Evolutionary conservation across 2,113 vertebrate species (phyloP).

Genomic region (Halichoerus grypus): DNA sequence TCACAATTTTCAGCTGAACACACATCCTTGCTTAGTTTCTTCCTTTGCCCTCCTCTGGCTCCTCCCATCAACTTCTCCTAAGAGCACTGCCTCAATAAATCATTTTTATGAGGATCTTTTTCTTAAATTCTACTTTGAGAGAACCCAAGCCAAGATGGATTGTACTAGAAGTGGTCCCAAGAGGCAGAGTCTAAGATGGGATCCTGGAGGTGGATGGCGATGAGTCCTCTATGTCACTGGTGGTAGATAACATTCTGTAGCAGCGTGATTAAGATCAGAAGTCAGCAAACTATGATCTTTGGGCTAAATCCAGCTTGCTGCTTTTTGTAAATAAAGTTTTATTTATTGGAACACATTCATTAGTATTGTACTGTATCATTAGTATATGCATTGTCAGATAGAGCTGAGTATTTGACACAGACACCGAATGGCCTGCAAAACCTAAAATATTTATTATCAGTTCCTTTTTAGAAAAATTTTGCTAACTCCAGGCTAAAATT

Average conservation of each 20-base stretch:
- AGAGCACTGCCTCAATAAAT: background rate
- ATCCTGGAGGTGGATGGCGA: background rate
- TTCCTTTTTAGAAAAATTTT: background rate
- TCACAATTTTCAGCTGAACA: background rate
- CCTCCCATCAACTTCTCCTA: background rate
- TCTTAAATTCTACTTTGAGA: background rate
- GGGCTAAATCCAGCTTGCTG: background rate
- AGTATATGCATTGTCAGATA: conserved; percentile 30
- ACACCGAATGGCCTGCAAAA: background rate
- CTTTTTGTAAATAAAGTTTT: conserved; percentile 54
- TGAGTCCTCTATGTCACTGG: background rate
- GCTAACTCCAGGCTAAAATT: background rate
- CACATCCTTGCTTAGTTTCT: background rate
- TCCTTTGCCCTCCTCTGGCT: background rate
- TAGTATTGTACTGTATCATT: background rate
- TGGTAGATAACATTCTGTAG: background rate
- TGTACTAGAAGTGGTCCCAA: background rate
- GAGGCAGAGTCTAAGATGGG: background rate
- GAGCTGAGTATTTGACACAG: conserved; percentile 43
- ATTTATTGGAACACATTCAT: conserved; percentile 41
- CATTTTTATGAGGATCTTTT: background rate
- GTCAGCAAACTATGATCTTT: background rate
- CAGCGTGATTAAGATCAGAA: background rate
- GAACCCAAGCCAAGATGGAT: background rate
- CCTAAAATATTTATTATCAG: background rate